A percentile compares a stretch with the other conserved stretches of the same genome.
Evolutionary conservation across 1,140 invertebrate genomes (phyloP).

Genomic region (Diabrotica undecimpunctata): DNA sequence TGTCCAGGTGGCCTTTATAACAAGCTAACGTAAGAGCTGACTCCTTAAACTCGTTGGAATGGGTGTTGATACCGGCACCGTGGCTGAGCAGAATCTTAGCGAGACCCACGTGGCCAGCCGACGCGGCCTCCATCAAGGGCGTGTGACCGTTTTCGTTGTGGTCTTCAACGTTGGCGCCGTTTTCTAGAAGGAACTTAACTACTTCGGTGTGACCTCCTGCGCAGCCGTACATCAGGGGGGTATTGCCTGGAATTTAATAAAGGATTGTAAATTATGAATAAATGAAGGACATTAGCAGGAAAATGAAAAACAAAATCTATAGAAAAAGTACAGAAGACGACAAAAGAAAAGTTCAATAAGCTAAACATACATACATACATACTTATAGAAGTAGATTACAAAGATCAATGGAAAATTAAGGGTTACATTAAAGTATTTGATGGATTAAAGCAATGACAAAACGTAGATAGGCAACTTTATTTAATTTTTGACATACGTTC

Average conservation of each 20-base stretch:
- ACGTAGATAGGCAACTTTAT: too few species aligned
- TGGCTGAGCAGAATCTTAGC: conserved; percentile 88
- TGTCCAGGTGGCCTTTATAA: conserved; percentile 67
- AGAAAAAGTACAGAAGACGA: too few species aligned
- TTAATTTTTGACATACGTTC: too few species aligned
- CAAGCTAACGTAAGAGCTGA: conserved; percentile 93
- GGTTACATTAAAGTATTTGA: too few species aligned
- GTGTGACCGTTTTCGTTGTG: conserved; percentile 99
- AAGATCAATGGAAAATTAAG: too few species aligned
- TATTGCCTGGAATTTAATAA: conserved; percentile 58
- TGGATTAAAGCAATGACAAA: too few species aligned
- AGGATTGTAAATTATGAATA: too few species aligned
- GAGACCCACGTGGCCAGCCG: conserved; percentile 92
- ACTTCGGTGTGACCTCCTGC: conserved; percentile 93
- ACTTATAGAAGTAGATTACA: too few species aligned
- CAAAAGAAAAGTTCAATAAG: too few species aligned
- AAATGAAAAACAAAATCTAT: too few species aligned
- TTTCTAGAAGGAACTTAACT: conserved; percentile 82
- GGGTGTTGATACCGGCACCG: conserved; percentile 96
- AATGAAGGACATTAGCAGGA: too few species aligned
- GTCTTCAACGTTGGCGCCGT: conserved; percentile 94
- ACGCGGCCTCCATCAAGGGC: conserved; percentile 97
- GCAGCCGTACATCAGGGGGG: conserved; percentile 97
- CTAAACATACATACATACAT: too few species aligned
- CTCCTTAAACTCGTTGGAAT: conserved; percentile 98